Percentiles rank a stretch among this genome's conserved stretches.
Evolutionary conservation across 2,888 invertebrate genomes (phyloP).

Genomic region (Ephialtes manifestator): DNA sequence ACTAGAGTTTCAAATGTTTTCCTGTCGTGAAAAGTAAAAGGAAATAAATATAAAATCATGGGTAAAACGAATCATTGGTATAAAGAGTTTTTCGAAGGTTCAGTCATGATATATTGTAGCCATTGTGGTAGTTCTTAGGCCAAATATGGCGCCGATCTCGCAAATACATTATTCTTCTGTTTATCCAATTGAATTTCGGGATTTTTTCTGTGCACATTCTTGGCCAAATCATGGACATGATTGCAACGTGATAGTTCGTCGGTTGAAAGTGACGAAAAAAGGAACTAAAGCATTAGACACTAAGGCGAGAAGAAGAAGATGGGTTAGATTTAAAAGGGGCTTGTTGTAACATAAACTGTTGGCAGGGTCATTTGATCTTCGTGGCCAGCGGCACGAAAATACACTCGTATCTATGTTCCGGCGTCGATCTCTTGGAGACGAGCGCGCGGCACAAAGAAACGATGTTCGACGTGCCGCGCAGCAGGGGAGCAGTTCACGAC

Average conservation of each 20-base stretch:
- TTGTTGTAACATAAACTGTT: conserved; percentile 33
- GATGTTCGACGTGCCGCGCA: conserved; percentile 17
- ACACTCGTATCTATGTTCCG: conserved; percentile 23
- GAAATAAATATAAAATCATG: too few relatives aligned
- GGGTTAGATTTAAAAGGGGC: conserved; percentile 4
- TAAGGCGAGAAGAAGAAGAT: conserved; percentile 4
- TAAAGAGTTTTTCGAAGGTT: too few relatives aligned
- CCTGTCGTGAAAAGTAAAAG: too few relatives aligned
- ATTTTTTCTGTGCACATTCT: background rate
- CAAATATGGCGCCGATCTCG: too few relatives aligned
- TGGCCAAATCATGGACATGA: background rate
- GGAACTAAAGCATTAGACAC: background rate
- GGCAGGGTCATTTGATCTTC: conserved; percentile 40
- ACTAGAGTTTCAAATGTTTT: too few relatives aligned
- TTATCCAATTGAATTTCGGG: too few relatives aligned
- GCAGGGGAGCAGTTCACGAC: conserved; percentile 30
- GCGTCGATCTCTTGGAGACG: conserved; percentile 8
- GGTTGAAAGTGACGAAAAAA: background rate
- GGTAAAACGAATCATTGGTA: too few relatives aligned
- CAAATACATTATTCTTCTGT: too few relatives aligned
- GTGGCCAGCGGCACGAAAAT: conserved; percentile 28
- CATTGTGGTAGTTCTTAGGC: too few relatives aligned
- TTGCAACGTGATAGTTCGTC: conserved; percentile 28
- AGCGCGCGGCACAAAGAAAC: conserved; percentile 27
- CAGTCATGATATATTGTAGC: too few relatives aligned